Evolutionary conservation across 1,140 invertebrate species (phyloP).

Genomic region (Ctenoplectra terminalis): DNA sequence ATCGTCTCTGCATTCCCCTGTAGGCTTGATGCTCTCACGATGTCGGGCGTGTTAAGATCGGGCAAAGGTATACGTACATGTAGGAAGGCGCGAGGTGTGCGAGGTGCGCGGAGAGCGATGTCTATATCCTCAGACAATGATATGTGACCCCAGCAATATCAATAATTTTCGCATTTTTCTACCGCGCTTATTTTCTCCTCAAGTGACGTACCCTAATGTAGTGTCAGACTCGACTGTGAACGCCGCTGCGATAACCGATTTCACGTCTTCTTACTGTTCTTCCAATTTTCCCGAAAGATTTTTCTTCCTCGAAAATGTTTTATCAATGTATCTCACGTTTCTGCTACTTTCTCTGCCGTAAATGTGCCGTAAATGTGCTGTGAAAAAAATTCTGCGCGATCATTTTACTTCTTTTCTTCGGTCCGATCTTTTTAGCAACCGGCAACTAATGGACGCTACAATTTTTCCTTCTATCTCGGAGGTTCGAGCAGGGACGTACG

Average conservation of each 20-base stretch:
- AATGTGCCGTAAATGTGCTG: not conserved
- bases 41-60: conserved; percentile 41
- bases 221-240: conserved; percentile 37
- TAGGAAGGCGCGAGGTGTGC: conserved; percentile 51
- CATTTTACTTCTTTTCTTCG: too few relatives aligned
- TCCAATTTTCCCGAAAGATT: conserved; percentile 26
- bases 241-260: conserved; percentile 49
- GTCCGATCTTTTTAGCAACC: too few relatives aligned
- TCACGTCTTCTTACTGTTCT: conserved; percentile 43
- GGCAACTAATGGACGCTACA: too few relatives aligned
- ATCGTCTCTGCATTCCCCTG: conserved; percentile 24
- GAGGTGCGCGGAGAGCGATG: conserved; percentile 73
- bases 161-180: conserved; percentile 83
- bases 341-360: too few relatives aligned
- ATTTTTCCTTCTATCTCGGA: not conserved
- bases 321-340: not conserved
- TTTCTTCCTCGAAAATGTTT: conserved; percentile 4
- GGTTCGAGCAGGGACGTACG: too few relatives aligned
- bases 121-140: conserved; percentile 82
- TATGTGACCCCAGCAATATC: conserved; percentile 82
- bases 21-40: conserved; percentile 71
- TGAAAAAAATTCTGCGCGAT: too few relatives aligned
- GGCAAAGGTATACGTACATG: conserved; percentile 61
- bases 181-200: conserved; percentile 74
- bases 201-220: conserved; percentile 39